These are phyloP conservation scores for Ectemnius continuus DNA, from an alignment of 2,888 invertebrate species.

Conservation along the genomic window DNA sequence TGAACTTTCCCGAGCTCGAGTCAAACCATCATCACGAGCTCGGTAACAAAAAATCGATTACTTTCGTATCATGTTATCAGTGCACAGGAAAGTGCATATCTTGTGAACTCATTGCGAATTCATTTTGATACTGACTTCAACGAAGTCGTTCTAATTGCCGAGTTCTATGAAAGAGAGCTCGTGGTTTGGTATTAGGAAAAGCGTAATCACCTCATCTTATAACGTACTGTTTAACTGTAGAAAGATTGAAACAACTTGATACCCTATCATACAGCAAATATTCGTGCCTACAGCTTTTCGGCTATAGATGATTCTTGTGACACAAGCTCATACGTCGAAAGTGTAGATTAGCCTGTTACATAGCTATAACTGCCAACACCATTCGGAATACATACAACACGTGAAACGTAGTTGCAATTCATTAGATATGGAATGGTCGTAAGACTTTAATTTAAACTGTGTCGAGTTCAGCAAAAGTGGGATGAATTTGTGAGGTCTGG, in stretches of 20 bases:
- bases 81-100: constrained; percentile 27
- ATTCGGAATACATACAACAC: constrained; percentile 25
- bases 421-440: constrained; percentile 58
- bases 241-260: constrained; percentile 30
- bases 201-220: constrained; percentile 36
- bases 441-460: constrained; percentile 41
- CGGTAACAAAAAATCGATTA: constrained; percentile 34
- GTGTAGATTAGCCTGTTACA: constrained; percentile 37
- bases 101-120: constrained; percentile 34
- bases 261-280: constrained; percentile 20
- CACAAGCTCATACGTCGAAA: constrained; percentile 25
- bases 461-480: constrained; percentile 29
- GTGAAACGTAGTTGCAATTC: constrained; percentile 36
- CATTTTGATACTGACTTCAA: constrained; percentile 48
- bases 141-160: constrained; percentile 35
- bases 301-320: constrained; percentile 24
- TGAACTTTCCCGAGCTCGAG: constrained; percentile 28
- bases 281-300: constrained; percentile 12
- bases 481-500: constrained; percentile 26
- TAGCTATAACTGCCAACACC: constrained; percentile 51
- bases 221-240: constrained; percentile 47
- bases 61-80: constrained; percentile 38
- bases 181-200: constrained; percentile 44
- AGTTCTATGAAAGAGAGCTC: constrained; percentile 32
- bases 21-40: constrained; percentile 41